phyloP scores from a whole-genome alignment of 2,113 vertebrate species.

The Melanocharis versteri region DNA sequence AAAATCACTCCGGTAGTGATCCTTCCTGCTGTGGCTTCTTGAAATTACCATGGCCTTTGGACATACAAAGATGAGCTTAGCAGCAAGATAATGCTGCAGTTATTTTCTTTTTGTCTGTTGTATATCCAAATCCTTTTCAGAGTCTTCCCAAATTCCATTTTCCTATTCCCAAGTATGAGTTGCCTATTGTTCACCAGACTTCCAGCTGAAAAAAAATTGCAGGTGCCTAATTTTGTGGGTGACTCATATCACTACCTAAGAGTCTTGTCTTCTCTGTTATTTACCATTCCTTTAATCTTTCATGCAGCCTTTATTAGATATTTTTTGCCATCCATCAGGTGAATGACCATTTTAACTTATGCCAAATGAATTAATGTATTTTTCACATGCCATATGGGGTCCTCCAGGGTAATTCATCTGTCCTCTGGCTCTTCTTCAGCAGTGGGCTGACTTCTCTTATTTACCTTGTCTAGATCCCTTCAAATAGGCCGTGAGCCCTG shows the following conservation, averaged over 20 bases:
- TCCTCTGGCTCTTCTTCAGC: neutral
- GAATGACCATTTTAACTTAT: neutral
- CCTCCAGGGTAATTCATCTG: neutral
- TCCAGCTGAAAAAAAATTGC: neutral
- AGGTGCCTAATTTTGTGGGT: neutral
- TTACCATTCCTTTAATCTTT: slow-evolving; percentile 27
- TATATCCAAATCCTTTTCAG: neutral
- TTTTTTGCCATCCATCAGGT: neutral
- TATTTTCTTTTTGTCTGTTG: neutral
- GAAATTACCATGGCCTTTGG: neutral
- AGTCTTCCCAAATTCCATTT: neutral
- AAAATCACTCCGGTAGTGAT: neutral
- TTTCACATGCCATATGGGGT: neutral
- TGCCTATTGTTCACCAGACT: neutral
- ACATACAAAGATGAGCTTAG: neutral
- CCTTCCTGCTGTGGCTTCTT: neutral
- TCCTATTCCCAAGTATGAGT: neutral
- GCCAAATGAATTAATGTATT: neutral
- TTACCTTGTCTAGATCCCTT: neutral
- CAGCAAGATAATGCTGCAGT: neutral
- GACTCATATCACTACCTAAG: slow-evolving; percentile 1
- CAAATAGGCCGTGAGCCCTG: neutral
- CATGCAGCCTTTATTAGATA: neutral
- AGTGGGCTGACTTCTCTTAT: neutral
- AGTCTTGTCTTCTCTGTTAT: slow-evolving; percentile 3